Base-by-base conservation (phyloP, 2,113 vertebrate genomes). In the Larimichthys crocea region DNA sequence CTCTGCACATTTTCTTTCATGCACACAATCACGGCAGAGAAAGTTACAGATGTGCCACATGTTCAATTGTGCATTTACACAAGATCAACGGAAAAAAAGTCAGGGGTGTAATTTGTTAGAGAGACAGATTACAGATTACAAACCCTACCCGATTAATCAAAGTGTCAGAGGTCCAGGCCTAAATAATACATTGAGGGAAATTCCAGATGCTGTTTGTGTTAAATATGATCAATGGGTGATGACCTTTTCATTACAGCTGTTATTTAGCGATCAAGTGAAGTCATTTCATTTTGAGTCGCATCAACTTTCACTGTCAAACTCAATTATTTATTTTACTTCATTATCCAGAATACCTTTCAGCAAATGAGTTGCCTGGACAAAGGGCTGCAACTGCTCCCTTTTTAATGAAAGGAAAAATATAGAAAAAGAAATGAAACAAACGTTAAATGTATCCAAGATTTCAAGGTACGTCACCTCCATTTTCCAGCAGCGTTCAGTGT, bases 61-160 rank as follows among this genome's bases (percentile, higher is more conserved):
- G 60, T 79, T 85, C 49, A 20, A 12, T n/a, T 19, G 24, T 42
- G 29, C 52, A 62, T 64, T 62, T 44, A 57, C 11, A 17, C 17
- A 48, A 56, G 56, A 49, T 80, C 31, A 64, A 44, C 1, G 0
- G 12, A 55, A 22, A 60, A 75, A 24, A 4, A 11, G 61, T 55
- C 24, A 68, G 26, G 10, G 22, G 69, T 63, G 35, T 53, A 40
- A 71, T 80, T 71, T 71, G n/a, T 82, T 50, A 60, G 9, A 12
- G 14, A 60, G n/a, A 61, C 31, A 19, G 26, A 42, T 52, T 52
- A 61, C 31, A 19, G 26, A 42, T 52, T 52, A 19, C 10, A 71
- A 68, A 69, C 17, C 29, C 20, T n/a, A n/a, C 4, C 46, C 26
- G 11, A 57, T 75, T 22, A 29, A 79, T 70, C 14, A 50, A 59